Conservation (phyloP, 2,888 invertebrate genomes). For the Tetramorium bicarinatum region DNA sequence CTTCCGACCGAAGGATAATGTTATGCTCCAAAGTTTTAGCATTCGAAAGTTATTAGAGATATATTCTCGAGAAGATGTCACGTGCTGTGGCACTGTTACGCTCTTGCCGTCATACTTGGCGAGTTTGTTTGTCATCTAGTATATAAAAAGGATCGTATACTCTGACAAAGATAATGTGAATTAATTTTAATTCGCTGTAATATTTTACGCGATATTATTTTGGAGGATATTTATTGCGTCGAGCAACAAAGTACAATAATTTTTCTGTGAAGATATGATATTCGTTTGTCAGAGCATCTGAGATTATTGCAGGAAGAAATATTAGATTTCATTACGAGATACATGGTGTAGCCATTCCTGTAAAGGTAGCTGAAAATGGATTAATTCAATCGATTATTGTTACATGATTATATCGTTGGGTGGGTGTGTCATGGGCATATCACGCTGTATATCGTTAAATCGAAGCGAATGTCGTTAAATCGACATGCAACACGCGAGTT, state of each 20-base stretch:
- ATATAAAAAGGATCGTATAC: constrained; percentile 33
- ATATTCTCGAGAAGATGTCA: constrained; percentile 34
- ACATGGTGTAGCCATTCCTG: constrained; percentile 69
- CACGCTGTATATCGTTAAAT: constrained; percentile 50
- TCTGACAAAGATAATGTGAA: constrained; percentile 29
- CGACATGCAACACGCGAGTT: constrained; percentile 33
- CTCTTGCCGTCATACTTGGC: constrained; percentile 61
- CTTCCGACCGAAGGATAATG: constrained; percentile 14
- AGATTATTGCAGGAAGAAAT: constrained; percentile 36
- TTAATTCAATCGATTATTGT: constrained; percentile 63
- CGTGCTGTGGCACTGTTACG: constrained; percentile 91
- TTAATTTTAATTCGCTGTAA: not conserved
- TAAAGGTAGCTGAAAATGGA: constrained; percentile 70
- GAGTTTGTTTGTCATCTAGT: constrained; percentile 47
- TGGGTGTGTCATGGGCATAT: constrained; percentile 20
- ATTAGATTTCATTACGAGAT: constrained; percentile 61
- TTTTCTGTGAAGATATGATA: not conserved
- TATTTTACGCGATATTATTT: not conserved
- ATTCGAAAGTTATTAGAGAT: constrained; percentile 28
- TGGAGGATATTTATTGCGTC: not conserved
- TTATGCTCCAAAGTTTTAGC: constrained; percentile 33
- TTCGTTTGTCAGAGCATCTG: constrained; percentile 44
- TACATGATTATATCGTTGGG: constrained; percentile 41
- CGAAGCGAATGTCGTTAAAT: constrained; percentile 32
- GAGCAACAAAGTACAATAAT: no score